phyloP scores from a whole-genome alignment of 2,797 vertebrate species.

The Falco columbarius region DNA sequence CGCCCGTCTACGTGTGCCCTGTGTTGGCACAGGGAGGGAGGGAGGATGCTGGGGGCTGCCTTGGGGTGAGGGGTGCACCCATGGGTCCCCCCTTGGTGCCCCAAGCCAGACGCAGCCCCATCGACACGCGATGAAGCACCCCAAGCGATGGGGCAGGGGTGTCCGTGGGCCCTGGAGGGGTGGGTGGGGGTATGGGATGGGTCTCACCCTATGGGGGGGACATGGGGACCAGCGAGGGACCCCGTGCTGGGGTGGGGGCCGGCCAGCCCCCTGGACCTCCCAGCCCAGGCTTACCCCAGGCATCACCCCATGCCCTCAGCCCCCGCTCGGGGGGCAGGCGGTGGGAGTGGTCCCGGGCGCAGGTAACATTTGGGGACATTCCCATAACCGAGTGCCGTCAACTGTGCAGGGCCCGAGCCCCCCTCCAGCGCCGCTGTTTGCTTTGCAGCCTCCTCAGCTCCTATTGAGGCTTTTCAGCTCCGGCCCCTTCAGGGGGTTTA shows the following conservation, averaged over 20 bases:
- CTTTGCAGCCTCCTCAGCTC: conserved; percentile 55
- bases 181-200: rapidly evolving
- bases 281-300: not conserved
- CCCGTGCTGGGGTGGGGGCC: rapidly evolving
- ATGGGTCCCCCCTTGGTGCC: rapidly evolving
- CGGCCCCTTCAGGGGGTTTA: conserved; percentile 73
- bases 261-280: rapidly evolving
- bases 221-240: rapidly evolving
- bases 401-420: conserved; percentile 28
- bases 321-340: not conserved
- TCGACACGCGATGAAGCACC: rapidly evolving
- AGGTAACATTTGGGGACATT: conserved; percentile 82
- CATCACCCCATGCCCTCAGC: rapidly evolving
- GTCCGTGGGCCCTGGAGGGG: rapidly evolving
- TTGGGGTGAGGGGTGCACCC: not conserved
- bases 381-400: conserved; percentile 75
- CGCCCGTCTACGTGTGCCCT: rapidly evolving
- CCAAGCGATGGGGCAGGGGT: rapidly evolving
- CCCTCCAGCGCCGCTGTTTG: conserved; percentile 41
- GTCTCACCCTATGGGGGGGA: rapidly evolving
- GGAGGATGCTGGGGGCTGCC: not conserved
- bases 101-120: not conserved
- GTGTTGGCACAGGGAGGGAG: rapidly evolving
- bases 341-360: not conserved
- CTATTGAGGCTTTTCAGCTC: conserved; percentile 61